Conservation (phyloP, 1,140 invertebrate genomes). For the Euura saliciscinereae region DNA sequence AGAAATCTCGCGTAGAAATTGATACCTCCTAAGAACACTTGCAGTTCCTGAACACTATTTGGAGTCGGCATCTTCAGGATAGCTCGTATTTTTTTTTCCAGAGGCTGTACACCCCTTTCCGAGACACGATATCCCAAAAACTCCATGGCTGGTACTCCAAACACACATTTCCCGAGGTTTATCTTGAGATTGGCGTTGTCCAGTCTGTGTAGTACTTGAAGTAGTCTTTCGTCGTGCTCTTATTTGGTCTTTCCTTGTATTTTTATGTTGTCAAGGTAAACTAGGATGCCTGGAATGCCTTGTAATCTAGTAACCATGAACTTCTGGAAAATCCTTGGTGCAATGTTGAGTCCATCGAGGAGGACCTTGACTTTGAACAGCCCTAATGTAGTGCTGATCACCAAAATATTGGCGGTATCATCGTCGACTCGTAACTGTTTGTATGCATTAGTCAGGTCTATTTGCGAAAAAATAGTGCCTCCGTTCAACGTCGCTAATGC, state of each 20-base stretch:
- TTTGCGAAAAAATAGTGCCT: neutral
- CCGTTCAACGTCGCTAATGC: constrained; percentile 7
- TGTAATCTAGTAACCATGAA: too few species aligned
- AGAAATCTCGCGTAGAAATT: constrained; percentile 50
- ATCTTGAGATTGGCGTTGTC: constrained; percentile 37
- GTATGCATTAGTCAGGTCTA: neutral
- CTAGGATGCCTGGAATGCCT: too few species aligned
- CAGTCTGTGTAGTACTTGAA: constrained; percentile 21
- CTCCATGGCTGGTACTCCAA: constrained; percentile 37
- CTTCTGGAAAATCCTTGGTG: neutral
- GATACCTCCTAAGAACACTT: constrained; percentile 50
- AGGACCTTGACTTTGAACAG: too few species aligned
- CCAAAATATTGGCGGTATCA: too few species aligned
- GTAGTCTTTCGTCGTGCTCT: constrained; percentile 25
- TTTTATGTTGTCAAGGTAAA: constrained; percentile 39
- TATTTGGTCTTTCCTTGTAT: constrained; percentile 15
- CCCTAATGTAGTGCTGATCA: too few species aligned
- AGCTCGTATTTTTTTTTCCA: constrained; percentile 40
- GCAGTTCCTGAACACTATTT: constrained; percentile 41
- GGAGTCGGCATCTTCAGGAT: constrained; percentile 47
- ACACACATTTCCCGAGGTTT: constrained; percentile 44
- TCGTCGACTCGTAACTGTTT: neutral
- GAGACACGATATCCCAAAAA: constrained; percentile 45
- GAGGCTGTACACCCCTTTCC: constrained; percentile 38
- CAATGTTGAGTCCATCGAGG: too few species aligned